Evolutionary conservation across 2,113 vertebrate genomes (phyloP).

Genomic region (Heterocephalus glaber): DNA sequence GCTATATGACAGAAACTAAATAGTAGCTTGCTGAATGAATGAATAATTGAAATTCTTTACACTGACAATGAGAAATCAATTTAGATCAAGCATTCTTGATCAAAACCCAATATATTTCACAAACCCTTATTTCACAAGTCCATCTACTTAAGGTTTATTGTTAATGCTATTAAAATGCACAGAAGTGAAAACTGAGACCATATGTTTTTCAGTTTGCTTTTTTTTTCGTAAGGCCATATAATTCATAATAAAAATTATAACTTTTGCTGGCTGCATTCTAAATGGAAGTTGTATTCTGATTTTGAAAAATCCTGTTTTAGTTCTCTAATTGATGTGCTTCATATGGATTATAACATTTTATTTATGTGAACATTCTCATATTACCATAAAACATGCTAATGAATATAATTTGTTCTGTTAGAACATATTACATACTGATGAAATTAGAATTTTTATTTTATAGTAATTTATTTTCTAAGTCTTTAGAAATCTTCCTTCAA

Average conservation of each 20-base stretch:
- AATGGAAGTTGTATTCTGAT: not conserved
- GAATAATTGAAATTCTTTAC: not conserved
- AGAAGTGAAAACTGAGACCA: not conserved
- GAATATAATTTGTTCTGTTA: not conserved
- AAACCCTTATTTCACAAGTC: not conserved
- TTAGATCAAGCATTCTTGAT: not conserved
- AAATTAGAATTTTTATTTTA: not conserved
- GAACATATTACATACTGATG: not conserved
- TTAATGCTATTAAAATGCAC: not conserved
- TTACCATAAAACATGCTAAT: not conserved
- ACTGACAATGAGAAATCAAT: not conserved
- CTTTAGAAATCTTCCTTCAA: conserved; percentile 13
- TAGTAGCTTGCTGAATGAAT: not conserved
- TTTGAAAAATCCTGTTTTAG: not conserved
- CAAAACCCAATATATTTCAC: not conserved
- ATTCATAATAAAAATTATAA: conserved; percentile 5
- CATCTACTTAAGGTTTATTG: not conserved
- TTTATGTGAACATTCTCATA: not conserved
- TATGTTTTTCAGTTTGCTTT: not conserved
- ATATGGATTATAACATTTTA: not conserved
- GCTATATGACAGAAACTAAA: not conserved
- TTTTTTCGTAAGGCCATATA: not conserved
- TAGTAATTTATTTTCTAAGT: not conserved
- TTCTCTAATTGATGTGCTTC: not conserved
- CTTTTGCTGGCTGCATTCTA: not conserved